Evolutionary conservation across 2,797 vertebrate genomes (phyloP), one percentile per base, ranked within the genome.

Genomic region (Zenarchopterus dispar): DNA sequence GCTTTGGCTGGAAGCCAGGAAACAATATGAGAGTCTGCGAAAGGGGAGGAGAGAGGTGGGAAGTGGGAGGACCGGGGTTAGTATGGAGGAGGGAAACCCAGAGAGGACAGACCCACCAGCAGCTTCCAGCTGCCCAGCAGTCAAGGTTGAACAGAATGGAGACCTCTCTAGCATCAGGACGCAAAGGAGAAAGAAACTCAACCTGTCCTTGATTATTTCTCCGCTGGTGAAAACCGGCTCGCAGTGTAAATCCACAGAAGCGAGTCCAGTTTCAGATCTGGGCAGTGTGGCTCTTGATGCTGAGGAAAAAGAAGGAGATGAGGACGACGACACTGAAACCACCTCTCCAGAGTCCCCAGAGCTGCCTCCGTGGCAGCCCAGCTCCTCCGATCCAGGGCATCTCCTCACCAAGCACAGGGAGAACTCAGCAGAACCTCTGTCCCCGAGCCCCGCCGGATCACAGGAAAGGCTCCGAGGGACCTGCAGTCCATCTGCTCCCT

Each of bases 1-100:
- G 70, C 82, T 95, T 51, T 99, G 98, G 97, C 92, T 99, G 74
- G 94, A 97, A 78, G 96, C 97, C 88, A 95, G 94, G 93, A 96
- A 93, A 84, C 95, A 97, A 62, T 97, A 95, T 2, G 94, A 97
- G 70, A 92, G 86, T 73, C 92, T 95, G 72, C 96, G 94, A 79
- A 96, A 91, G 72, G 89, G 71, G 16, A 80, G 73, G 57, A 80
- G 67, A 47, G 68, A 69, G 1, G 18, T 22, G 0, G 66, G 16
- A 31, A 74, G 59, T 56, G 53, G 21, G 6, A 55, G 21, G 28
- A 4, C 13, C 0, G 44, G 26, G 49, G 17, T n/a, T 55, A 50
- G 64, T 11, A 42, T 56, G 36, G 62, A 68, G 43, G 60, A 73
- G 41, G 70, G 57, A 33, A 45, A 16, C 11, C 18, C 31, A 8